Percentiles rank a stretch among this genome's conserved stretches.
These are phyloP conservation scores for Anas platyrhynchos DNA, from an alignment of 2,113 vertebrate genomes.

Conservation along the genomic window DNA sequence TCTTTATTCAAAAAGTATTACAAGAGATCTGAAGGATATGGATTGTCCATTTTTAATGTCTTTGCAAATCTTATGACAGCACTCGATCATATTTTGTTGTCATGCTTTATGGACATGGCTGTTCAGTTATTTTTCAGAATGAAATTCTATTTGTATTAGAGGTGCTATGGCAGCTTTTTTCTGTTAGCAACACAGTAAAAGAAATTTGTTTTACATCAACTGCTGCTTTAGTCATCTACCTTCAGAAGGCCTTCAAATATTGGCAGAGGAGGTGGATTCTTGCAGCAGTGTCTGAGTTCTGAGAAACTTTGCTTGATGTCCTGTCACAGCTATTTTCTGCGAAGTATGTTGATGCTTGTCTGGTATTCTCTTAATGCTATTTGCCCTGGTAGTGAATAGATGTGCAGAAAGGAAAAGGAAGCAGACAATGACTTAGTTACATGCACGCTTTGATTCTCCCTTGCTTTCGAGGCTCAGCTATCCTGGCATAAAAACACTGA, in stretches of 20 bases:
- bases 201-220: not conserved
- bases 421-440: not conserved
- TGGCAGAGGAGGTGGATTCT: not conserved
- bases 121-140: not conserved
- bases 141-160: not conserved
- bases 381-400: not conserved
- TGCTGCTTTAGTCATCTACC: not conserved
- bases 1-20: not conserved
- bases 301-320: not conserved
- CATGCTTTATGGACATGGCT: not conserved
- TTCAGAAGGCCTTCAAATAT: not conserved
- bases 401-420: not conserved
- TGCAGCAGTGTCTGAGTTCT: not conserved
- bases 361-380: fast-evolving
- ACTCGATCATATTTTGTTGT: conserved; percentile 21
- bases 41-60: not conserved
- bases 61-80: not conserved
- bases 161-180: not conserved
- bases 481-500: not conserved
- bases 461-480: not conserved
- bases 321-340: not conserved
- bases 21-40: not conserved
- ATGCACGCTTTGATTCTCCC: not conserved
- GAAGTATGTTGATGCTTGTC: not conserved
- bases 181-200: not conserved